These are phyloP conservation scores for Hiodon tergisus DNA, from an alignment of 2,113 vertebrate species.

Conservation along the genomic window DNA sequence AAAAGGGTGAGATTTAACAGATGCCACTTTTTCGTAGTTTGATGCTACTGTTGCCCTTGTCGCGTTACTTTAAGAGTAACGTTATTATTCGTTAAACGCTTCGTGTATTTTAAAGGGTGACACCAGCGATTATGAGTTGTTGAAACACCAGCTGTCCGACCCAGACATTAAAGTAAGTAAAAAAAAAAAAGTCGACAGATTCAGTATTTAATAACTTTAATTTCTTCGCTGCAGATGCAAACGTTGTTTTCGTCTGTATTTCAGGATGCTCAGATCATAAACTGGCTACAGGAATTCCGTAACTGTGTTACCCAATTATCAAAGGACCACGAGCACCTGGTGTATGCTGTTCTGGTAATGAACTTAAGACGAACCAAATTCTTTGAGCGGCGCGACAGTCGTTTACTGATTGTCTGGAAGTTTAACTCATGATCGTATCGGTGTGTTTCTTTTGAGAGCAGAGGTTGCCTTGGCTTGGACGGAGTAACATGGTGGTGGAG, in stretches of 20 bases:
- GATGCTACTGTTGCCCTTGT: too few species aligned
- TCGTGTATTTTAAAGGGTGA: conserved; percentile 68
- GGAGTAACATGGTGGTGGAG: conserved; percentile 79
- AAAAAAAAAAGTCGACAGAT: too few species aligned
- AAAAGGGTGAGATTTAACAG: conserved; percentile 61
- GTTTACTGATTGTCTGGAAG: background rate
- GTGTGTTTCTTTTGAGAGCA: conserved; percentile 37
- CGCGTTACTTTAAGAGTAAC: too few species aligned
- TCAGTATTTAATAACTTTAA: too few species aligned
- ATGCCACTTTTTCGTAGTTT: too few species aligned
- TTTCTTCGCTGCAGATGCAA: background rate
- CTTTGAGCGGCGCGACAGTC: background rate
- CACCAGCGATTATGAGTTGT: conserved; percentile 75
- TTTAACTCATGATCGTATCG: background rate
- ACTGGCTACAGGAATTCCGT: conserved; percentile 87
- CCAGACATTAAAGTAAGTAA: conserved; percentile 86
- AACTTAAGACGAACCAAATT: background rate
- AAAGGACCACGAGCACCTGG: conserved; percentile 86
- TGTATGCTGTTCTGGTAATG: conserved; percentile 79
- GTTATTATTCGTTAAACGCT: background rate
- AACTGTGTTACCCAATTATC: conserved; percentile 72
- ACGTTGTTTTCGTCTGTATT: conserved; percentile 8
- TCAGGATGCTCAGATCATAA: conserved; percentile 91
- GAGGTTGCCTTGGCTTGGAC: conserved; percentile 80
- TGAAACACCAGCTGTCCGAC: conserved; percentile 85